These are phyloP conservation scores for Epistrophella euchroma DNA, from an alignment of 2,888 invertebrate species.

Conservation along the genomic window DNA sequence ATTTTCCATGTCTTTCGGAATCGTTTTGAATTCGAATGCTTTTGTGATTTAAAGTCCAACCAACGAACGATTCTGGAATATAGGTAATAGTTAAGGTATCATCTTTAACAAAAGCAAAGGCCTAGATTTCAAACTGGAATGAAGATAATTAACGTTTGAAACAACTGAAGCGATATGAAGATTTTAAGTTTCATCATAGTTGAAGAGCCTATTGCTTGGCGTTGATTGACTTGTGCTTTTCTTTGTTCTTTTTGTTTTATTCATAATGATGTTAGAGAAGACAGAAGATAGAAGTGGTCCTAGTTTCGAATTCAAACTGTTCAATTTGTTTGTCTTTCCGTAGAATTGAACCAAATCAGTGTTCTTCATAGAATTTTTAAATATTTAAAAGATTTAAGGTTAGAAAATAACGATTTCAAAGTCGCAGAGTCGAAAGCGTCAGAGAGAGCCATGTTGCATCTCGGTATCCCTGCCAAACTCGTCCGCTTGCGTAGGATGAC, in stretches of 20 bases:
- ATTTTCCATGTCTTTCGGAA: conserved; percentile 1
- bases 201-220: background rate
- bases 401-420: too few relatives aligned
- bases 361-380: too few relatives aligned
- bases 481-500: too few relatives aligned
- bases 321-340: too few relatives aligned
- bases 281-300: too few relatives aligned
- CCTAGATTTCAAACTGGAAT: background rate
- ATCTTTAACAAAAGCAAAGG: background rate
- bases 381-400: too few relatives aligned
- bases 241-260: background rate
- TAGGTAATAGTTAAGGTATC: background rate
- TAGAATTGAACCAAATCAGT: too few relatives aligned
- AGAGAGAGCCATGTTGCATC: too few relatives aligned
- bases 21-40: conserved; percentile 6
- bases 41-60: conserved; percentile 6
- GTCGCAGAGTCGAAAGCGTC: too few relatives aligned
- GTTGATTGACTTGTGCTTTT: background rate
- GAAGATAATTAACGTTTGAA: background rate
- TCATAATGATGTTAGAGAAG: background rate
- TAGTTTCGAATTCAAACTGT: too few relatives aligned
- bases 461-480: too few relatives aligned
- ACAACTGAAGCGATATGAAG: background rate
- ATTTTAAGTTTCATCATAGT: background rate
- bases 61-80: background rate